Conservation (phyloP, 1,140 invertebrate genomes). For the Drosophila subpulchrella region DNA sequence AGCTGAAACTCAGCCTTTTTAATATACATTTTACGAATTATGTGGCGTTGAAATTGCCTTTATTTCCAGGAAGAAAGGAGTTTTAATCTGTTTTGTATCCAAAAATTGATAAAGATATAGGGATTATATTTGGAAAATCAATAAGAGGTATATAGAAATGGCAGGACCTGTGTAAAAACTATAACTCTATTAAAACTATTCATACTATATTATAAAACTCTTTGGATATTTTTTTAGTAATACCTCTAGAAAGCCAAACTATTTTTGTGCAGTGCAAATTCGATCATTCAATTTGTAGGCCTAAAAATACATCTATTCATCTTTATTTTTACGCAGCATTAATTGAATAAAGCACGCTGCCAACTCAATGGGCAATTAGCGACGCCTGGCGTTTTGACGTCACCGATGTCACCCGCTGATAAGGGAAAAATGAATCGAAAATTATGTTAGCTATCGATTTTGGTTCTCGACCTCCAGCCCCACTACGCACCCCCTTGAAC, state of each 20-base stretch:
- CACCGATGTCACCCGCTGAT: slow-evolving; percentile 59
- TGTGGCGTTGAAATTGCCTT: no score
- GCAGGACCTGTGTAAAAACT: no score
- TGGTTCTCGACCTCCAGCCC: slow-evolving; percentile 5
- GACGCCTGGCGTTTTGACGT: slow-evolving; percentile 50
- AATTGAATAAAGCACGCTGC: slow-evolving; percentile 63
- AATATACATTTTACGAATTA: no score
- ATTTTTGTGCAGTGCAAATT: slow-evolving; percentile 21
- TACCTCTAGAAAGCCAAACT: no score
- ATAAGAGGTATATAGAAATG: no score
- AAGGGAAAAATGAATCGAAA: slow-evolving; percentile 62
- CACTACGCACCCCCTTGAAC: background rate
- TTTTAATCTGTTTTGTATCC: no score
- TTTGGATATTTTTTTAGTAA: no score
- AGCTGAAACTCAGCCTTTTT: background rate
- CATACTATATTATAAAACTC: no score
- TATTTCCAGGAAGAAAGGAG: no score
- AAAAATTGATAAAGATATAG: no score
- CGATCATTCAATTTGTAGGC: slow-evolving; percentile 49
- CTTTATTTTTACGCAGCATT: slow-evolving; percentile 59
- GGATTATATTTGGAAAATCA: no score
- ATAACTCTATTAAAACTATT: no score
- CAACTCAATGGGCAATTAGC: slow-evolving; percentile 73
- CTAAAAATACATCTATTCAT: slow-evolving; percentile 50
- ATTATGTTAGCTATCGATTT: slow-evolving; percentile 79